Evolutionary conservation across 53 echinoderm and acorn worm genomes (phyloP).

Genomic region (Mesocentrotus franciscanus): DNA sequence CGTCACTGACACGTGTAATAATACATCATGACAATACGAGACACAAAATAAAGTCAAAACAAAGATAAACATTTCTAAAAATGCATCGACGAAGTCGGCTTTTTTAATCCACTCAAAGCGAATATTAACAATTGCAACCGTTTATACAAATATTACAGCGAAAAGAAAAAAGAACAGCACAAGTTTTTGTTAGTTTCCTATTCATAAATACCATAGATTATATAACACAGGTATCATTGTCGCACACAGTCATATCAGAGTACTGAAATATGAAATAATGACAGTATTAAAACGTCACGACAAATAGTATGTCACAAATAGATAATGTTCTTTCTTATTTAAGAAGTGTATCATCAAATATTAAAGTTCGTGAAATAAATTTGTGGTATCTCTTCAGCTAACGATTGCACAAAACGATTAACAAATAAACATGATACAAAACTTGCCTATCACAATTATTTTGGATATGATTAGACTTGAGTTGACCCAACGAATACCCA

Average conservation of each 20-base stretch:
- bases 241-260: slow-evolving; percentile 10
- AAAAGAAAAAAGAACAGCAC: slow-evolving; percentile 18
- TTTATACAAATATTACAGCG: slow-evolving; percentile 33
- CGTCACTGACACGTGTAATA: neutral
- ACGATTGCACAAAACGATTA: neutral
- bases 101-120: slow-evolving; percentile 31
- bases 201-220: slow-evolving; percentile 22
- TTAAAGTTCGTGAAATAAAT: neutral
- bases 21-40: neutral
- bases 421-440: neutral
- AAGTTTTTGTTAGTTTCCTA: slow-evolving; percentile 9
- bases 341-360: neutral
- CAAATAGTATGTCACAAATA: neutral
- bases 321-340: neutral
- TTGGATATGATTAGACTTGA: neutral
- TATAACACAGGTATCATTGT: neutral
- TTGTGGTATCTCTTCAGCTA: neutral
- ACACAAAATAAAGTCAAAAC: neutral
- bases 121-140: slow-evolving; percentile 24
- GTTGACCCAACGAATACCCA: neutral
- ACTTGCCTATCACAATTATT: no score
- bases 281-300: neutral
- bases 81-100: slow-evolving; percentile 20
- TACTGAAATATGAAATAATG: slow-evolving; percentile 18
- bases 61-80: neutral